phyloP scores from a whole-genome alignment of 2,113 vertebrate genomes.

The Ophthalmolycus amberensis region DNA sequence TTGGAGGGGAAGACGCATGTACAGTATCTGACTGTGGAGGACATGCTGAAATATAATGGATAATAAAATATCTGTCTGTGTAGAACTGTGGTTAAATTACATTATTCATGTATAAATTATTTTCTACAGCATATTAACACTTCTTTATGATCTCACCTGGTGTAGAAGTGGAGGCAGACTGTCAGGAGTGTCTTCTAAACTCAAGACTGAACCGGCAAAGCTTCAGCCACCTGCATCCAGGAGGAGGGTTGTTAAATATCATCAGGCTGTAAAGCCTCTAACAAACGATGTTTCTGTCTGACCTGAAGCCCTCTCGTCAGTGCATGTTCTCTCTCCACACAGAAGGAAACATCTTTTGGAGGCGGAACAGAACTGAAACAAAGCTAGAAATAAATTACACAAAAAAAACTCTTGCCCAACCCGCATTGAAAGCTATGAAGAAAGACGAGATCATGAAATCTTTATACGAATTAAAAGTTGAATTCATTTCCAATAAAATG shows the following conservation, averaged over 20 bases:
- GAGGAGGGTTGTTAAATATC: neutral
- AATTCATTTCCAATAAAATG: neutral
- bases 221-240: slow-evolving; percentile 68
- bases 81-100: slow-evolving; percentile 71
- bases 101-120: neutral
- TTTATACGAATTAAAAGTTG: neutral
- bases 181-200: slow-evolving; percentile 68
- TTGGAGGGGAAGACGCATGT: no score
- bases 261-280: neutral
- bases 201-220: slow-evolving; percentile 77
- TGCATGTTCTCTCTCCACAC: slow-evolving; percentile 79
- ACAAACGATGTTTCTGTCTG: slow-evolving; percentile 18
- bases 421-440: neutral
- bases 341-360: slow-evolving; percentile 82
- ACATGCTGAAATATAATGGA: no score
- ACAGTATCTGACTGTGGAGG: no score
- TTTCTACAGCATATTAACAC: neutral
- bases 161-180: slow-evolving; percentile 78
- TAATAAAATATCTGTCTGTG: slow-evolving; percentile 42
- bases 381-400: neutral
- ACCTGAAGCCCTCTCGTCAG: slow-evolving; percentile 79
- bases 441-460: neutral
- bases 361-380: slow-evolving; percentile 79
- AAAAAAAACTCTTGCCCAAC: neutral
- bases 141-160: slow-evolving; percentile 59